Evolutionary conservation across 2,113 vertebrate genomes (phyloP).

Genomic region (Chlorocebus sabaeus): DNA sequence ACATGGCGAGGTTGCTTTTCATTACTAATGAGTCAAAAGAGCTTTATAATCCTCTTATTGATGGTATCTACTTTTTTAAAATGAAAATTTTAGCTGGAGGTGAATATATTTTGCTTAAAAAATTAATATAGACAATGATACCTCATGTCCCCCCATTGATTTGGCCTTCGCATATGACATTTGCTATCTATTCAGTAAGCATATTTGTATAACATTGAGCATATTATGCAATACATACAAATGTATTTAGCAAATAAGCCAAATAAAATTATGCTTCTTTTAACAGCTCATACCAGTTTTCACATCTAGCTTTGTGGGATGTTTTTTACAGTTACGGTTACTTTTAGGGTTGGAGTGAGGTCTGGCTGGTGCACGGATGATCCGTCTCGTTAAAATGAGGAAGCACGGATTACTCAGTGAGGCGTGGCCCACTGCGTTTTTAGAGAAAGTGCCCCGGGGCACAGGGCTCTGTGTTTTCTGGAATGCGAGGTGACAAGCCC

Average conservation of each 20-base stretch:
- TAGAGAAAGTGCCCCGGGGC: neutral
- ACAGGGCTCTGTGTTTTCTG: neutral
- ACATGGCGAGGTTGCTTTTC: neutral
- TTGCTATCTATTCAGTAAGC: too few relatives aligned
- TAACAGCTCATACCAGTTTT: neutral
- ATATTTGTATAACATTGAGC: rapidly evolving
- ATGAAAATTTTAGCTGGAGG: neutral
- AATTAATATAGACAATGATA: neutral
- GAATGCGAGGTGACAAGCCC: rapidly evolving
- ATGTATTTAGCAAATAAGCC: neutral
- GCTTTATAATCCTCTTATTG: neutral
- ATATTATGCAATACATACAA: rapidly evolving
- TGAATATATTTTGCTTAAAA: neutral
- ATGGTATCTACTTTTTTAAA: neutral
- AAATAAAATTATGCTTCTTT: neutral
- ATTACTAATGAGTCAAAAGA: neutral
- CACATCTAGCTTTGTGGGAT: neutral
- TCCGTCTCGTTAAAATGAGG: neutral
- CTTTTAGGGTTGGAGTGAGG: neutral
- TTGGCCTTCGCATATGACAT: too few relatives aligned
- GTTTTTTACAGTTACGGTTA: neutral
- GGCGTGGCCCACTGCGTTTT: neutral
- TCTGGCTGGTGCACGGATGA: rapidly evolving
- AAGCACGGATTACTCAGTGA: neutral
- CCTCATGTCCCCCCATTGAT: rapidly evolving